Percentiles rank a stretch among this genome's conserved stretches.
phyloP scores from a whole-genome alignment of 2,888 invertebrate species.

The Platycheirus albimanus region DNA sequence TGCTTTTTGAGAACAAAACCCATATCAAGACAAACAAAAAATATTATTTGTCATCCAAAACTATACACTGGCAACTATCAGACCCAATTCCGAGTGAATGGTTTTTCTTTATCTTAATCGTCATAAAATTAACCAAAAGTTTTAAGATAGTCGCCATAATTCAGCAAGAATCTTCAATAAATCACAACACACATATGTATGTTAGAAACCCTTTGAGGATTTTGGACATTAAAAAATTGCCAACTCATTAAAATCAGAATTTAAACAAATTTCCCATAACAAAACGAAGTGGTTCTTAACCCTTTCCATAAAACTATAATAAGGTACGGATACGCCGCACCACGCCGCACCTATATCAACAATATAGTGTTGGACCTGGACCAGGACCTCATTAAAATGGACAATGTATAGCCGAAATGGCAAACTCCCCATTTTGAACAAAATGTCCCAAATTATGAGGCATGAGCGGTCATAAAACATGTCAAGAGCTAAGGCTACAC shows the following conservation, averaged over 20 bases:
- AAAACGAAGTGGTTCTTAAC: slow-evolving; percentile 18
- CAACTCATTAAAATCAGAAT: slow-evolving; percentile 32
- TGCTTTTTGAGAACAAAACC: background rate
- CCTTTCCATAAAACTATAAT: background rate
- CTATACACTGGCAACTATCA: background rate
- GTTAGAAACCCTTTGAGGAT: slow-evolving; percentile 7
- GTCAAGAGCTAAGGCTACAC: slow-evolving; percentile 64
- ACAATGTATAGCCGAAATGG: slow-evolving; percentile 16
- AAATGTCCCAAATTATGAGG: slow-evolving; percentile 46
- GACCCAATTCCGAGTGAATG: no score
- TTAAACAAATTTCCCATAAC: slow-evolving; percentile 37
- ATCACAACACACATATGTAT: slow-evolving; percentile 4
- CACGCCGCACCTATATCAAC: slow-evolving; percentile 1
- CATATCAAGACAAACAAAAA: no score
- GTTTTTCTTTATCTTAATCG: background rate
- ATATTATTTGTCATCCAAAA: background rate
- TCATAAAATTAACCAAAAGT: slow-evolving; percentile 2
- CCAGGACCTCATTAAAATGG: slow-evolving; percentile 38
- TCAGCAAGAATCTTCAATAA: background rate
- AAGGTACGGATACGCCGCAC: no score
- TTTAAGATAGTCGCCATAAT: slow-evolving; percentile 11
- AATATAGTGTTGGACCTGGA: no score
- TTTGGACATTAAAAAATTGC: slow-evolving; percentile 20
- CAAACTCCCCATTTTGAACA: slow-evolving; percentile 7
- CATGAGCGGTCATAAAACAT: slow-evolving; percentile 57